A percentile compares a stretch with the other conserved stretches of the same genome.
Evolutionary conservation across 2,113 vertebrate species (phyloP).

Genomic region (Clarias macrocephalus): DNA sequence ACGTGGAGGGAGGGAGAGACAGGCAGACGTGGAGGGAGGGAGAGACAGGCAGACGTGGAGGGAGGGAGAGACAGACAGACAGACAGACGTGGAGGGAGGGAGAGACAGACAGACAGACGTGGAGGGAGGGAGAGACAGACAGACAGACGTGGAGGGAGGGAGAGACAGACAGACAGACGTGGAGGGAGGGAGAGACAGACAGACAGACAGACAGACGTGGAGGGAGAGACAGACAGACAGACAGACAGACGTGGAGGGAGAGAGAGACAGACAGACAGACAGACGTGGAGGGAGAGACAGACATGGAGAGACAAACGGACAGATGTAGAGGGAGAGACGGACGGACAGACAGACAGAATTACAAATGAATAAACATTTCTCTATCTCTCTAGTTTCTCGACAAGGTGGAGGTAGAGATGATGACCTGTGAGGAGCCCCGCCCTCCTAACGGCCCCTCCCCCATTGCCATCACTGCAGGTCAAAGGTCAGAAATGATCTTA

Average conservation of each 20-base stretch:
- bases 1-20: not conserved
- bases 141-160: not conserved
- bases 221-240: not conserved
- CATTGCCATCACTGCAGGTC: conserved; percentile 92
- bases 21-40: not conserved
- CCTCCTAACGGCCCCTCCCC: conserved; percentile 95
- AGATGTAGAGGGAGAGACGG: too few species aligned
- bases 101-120: too few species aligned
- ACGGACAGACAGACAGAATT: not conserved
- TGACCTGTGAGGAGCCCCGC: conserved; percentile 94
- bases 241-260: too few species aligned
- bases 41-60: not conserved
- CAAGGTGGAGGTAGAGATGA: conserved; percentile 98
- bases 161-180: not conserved
- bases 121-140: not conserved
- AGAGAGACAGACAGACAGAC: not conserved
- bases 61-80: not conserved
- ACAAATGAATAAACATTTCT: not conserved
- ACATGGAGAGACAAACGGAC: too few species aligned
- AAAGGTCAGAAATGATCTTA: conserved; percentile 79
- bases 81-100: not conserved
- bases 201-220: too few species aligned
- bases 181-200: not conserved
- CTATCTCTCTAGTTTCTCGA: conserved; percentile 85
- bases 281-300: too few species aligned